These are phyloP conservation scores for Bombus waltoni DNA, from an alignment of 1,140 invertebrate genomes.

Conservation along the genomic window DNA sequence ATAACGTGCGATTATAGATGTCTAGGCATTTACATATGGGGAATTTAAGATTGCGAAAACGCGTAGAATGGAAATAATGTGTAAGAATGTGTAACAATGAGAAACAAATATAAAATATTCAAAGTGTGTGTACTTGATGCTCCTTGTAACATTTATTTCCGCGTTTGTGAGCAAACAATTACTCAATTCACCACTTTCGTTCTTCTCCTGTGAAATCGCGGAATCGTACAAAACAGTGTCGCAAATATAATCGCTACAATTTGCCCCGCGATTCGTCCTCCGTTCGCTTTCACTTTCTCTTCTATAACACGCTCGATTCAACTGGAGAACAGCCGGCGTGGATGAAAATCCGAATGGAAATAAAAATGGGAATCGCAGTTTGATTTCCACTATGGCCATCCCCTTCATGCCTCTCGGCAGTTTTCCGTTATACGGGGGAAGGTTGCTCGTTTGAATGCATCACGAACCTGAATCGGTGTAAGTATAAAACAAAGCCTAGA, in stretches of 20 bases:
- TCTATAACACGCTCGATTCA: background rate
- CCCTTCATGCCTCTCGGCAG: conserved; percentile 46
- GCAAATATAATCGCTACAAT: background rate
- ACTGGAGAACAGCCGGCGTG: conserved; percentile 7
- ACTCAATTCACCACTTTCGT: no score
- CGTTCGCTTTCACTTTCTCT: background rate
- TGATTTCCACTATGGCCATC: conserved; percentile 71
- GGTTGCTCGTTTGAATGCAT: conserved; percentile 72
- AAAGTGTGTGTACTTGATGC: no score
- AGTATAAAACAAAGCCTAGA: conserved; percentile 78
- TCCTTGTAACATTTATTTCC: no score
- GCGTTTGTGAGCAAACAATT: no score
- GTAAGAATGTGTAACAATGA: no score
- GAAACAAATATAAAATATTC: no score
- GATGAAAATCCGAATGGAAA: conserved; percentile 69
- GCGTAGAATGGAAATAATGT: no score
- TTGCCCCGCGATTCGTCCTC: background rate
- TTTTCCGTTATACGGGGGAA: conserved; percentile 25
- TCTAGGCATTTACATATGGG: no score
- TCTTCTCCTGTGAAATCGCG: no score
- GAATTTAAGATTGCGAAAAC: no score
- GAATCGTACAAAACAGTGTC: no score
- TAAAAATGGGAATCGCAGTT: conserved; percentile 81
- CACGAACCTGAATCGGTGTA: conserved; percentile 72
- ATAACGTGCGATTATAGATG: no score